Percentiles rank a stretch among this genome's conserved stretches.
Conservation (phyloP, 2,113 vertebrate species). For the Corapipo altera region DNA sequence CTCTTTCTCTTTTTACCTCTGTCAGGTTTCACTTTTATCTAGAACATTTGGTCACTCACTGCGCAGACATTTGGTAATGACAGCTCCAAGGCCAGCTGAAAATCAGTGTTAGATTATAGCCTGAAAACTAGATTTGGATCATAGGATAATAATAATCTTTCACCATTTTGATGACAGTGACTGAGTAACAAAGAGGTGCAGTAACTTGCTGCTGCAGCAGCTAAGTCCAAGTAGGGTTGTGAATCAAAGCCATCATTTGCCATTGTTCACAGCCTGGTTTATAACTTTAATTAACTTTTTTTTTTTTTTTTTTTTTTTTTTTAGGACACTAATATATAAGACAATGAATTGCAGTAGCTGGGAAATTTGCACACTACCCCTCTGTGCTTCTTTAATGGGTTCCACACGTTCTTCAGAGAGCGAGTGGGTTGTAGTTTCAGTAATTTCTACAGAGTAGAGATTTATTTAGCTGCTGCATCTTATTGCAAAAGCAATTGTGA, state of each 20-base stretch:
- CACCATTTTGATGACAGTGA: neutral
- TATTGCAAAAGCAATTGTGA: neutral
- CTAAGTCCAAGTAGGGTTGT: neutral
- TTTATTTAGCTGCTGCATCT: conserved; percentile 24
- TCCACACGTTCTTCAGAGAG: neutral
- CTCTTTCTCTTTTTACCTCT: neutral
- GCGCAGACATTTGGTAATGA: neutral
- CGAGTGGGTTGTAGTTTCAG: neutral
- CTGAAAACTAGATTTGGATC: neutral
- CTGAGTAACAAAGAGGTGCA: neutral
- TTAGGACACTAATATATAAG: neutral
- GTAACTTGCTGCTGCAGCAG: neutral
- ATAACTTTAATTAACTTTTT: neutral
- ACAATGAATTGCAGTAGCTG: neutral
- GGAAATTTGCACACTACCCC: neutral
- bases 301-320: neutral
- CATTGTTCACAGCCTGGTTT: neutral
- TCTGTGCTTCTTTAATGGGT: neutral
- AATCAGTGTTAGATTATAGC: neutral
- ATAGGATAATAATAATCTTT: neutral
- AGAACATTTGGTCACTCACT: neutral
- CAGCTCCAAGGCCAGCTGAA: neutral
- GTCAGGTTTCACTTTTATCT: neutral
- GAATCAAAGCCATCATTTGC: neutral
- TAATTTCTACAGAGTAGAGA: neutral